These are phyloP conservation scores for Tupaia chinensis DNA, from an alignment of 2,113 vertebrate genomes.

Conservation along the genomic window DNA sequence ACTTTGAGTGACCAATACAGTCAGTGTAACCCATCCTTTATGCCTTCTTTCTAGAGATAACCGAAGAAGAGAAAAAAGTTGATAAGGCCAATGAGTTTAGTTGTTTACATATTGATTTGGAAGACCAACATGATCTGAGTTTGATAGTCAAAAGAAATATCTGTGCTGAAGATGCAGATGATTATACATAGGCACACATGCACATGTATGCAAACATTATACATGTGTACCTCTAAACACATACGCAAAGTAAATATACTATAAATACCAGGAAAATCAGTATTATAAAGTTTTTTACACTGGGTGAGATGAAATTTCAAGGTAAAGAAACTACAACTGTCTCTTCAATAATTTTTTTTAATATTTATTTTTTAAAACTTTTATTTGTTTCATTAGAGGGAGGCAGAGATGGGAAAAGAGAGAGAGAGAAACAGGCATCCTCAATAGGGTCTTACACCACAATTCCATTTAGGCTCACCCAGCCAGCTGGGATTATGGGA, in stretches of 20 bases:
- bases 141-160: neutral
- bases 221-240: neutral
- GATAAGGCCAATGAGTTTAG: neutral
- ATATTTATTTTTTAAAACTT: too few species aligned
- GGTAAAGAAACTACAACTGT: neutral
- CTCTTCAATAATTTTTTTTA: neutral
- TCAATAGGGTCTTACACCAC: too few species aligned
- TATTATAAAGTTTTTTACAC: neutral
- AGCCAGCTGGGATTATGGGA: too few species aligned
- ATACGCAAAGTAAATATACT: neutral
- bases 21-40: neutral
- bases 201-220: neutral
- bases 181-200: neutral
- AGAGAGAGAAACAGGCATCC: too few species aligned
- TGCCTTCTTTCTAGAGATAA: neutral
- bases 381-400: too few species aligned
- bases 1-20: neutral
- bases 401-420: too few species aligned
- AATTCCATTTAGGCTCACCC: too few species aligned
- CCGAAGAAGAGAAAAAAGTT: neutral
- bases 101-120: neutral
- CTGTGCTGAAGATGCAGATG: neutral
- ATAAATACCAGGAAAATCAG: neutral
- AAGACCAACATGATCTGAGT: neutral
- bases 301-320: conserved; percentile 49